Evolutionary conservation across 1,140 invertebrate species (phyloP).

Genomic region (Neodiprion virginianus): DNA sequence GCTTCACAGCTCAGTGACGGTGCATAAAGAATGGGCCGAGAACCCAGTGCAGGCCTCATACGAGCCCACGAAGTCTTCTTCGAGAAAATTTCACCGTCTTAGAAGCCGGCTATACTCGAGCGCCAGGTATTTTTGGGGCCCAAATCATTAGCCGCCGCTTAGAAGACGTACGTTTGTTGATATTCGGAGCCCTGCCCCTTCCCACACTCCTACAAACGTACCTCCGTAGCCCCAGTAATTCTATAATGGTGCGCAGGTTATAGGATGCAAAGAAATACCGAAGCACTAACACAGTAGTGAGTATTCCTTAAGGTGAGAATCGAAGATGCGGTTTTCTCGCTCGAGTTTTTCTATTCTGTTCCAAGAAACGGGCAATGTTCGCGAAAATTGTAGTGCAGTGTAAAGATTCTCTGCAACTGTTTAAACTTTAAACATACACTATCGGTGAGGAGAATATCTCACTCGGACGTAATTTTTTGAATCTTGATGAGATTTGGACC

Average conservation of each 20-base stretch:
- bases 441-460: background rate
- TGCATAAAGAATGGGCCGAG: background rate
- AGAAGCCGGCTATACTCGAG: background rate
- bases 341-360: background rate
- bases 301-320: background rate
- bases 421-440: background rate
- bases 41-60: background rate
- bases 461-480: background rate
- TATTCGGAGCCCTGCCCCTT: background rate
- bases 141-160: conserved; percentile 1
- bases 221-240: background rate
- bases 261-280: background rate
- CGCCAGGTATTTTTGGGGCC: background rate
- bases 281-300: background rate
- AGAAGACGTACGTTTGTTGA: conserved; percentile 2
- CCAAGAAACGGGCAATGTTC: background rate
- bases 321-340: background rate
- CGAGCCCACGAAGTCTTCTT: background rate
- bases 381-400: too few relatives aligned
- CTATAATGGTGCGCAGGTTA: background rate
- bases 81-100: background rate
- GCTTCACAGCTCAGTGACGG: background rate
- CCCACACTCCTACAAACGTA: background rate
- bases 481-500: background rate
- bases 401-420: background rate